Conservation (phyloP, 64 coral and sea anemone species). For the Dendrophyllia cribrosa region DNA sequence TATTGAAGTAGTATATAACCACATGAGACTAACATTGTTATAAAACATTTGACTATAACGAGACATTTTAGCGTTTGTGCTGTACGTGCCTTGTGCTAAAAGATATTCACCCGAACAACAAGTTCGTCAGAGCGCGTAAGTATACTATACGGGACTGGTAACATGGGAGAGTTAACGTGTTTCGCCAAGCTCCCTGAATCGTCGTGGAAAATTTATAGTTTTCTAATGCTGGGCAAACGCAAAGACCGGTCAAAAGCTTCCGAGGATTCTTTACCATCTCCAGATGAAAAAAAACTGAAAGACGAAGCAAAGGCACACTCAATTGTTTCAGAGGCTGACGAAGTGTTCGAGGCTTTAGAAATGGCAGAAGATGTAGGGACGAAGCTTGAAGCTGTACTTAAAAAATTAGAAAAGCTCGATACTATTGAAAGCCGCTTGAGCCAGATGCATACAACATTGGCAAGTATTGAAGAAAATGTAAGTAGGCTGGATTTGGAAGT, state of each 20-base stretch:
- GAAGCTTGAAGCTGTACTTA: slow-evolving; percentile 5
- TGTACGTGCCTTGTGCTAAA: too few species aligned
- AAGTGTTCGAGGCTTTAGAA: slow-evolving; percentile 5
- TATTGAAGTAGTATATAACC: too few species aligned
- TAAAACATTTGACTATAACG: too few species aligned
- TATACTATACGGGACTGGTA: too few species aligned
- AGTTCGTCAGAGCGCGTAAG: too few species aligned
- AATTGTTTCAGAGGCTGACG: background rate
- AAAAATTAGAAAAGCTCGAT: slow-evolving; percentile 2
- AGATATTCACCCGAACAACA: too few species aligned
- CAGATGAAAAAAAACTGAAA: background rate
- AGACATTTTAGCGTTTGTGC: too few species aligned
- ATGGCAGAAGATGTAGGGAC: background rate
- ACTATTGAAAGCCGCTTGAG: background rate
- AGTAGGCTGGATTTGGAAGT: background rate
- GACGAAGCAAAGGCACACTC: background rate
- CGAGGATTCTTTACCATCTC: background rate
- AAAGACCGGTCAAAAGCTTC: background rate
- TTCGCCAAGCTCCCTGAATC: background rate
- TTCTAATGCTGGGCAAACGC: background rate
- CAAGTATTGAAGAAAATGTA: slow-evolving; percentile 1
- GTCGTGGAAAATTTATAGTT: background rate
- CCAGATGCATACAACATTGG: background rate
- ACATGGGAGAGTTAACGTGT: slow-evolving; percentile 8
- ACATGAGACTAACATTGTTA: too few species aligned